Conservation (phyloP, 2,888 invertebrate species). For the Acanthosoma haemorrhoidale region DNA sequence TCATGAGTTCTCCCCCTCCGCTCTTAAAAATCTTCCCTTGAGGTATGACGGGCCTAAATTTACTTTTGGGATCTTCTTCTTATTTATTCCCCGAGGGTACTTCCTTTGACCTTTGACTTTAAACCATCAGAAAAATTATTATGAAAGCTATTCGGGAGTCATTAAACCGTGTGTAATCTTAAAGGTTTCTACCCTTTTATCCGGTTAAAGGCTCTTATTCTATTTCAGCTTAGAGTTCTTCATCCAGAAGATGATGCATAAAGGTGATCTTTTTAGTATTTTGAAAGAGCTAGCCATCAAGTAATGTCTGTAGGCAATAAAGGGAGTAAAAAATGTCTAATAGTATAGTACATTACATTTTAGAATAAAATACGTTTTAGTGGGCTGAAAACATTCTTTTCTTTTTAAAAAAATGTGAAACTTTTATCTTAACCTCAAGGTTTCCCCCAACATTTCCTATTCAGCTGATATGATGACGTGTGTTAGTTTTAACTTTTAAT, state of each 20-base stretch:
- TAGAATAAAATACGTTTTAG: too few relatives aligned
- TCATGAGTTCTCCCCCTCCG: not conserved
- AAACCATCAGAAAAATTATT: not conserved
- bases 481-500: too few relatives aligned
- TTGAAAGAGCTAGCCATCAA: too few relatives aligned
- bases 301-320: too few relatives aligned
- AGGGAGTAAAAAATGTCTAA: too few relatives aligned
- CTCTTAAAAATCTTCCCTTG: not conserved
- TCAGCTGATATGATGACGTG: too few relatives aligned
- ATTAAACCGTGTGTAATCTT: conserved; percentile 1
- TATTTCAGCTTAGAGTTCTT: not conserved
- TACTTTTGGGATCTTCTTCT: conserved; percentile 2
- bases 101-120: not conserved
- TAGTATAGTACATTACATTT: too few relatives aligned
- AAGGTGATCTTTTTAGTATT: not conserved
- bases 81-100: not conserved
- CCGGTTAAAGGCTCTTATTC: not conserved
- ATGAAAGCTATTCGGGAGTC: conserved; percentile 3
- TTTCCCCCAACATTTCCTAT: too few relatives aligned
- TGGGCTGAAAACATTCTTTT: too few relatives aligned
- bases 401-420: too few relatives aligned
- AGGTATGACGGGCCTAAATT: not conserved
- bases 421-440: too few relatives aligned
- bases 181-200: not conserved
- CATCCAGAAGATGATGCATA: not conserved